Percentiles rank a stretch among this genome's conserved stretches.
These are phyloP conservation scores for Eptesicus fuscus DNA, from an alignment of 2,113 vertebrate species.

Conservation along the genomic window DNA sequence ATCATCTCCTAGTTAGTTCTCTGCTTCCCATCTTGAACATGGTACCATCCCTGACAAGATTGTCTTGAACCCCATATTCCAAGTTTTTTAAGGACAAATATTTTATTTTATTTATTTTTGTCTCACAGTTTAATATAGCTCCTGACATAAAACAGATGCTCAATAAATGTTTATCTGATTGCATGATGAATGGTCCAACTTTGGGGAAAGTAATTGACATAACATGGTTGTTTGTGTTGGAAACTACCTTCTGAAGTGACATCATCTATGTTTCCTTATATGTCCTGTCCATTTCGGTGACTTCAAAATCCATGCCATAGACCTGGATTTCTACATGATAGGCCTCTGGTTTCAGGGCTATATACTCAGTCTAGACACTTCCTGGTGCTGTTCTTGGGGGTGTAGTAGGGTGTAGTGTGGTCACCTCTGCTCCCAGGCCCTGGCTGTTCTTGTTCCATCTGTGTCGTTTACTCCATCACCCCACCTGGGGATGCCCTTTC, in stretches of 20 bases:
- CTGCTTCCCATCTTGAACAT: not conserved
- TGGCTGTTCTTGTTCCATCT: not conserved
- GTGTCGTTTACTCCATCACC: not conserved
- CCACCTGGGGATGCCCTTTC: not conserved
- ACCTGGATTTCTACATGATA: accelerated
- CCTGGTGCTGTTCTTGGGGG: accelerated
- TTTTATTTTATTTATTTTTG: conserved; percentile 30
- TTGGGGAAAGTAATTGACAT: not conserved
- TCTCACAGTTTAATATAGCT: not conserved
- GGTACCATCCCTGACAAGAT: not conserved
- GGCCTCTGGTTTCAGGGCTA: not conserved
- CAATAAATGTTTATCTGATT: not conserved
- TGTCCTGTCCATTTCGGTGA: not conserved
- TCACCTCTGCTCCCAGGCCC: not conserved
- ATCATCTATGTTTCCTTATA: not conserved
- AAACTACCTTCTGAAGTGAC: not conserved
- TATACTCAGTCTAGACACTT: accelerated
- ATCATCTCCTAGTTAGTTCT: not conserved
- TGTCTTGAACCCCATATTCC: not conserved
- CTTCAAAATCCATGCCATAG: not conserved
- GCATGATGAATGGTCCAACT: not conserved
- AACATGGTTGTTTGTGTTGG: not conserved
- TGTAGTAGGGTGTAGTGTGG: not conserved
- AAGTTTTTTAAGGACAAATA: conserved; percentile 19
- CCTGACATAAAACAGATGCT: conserved; percentile 1